phyloP scores from a whole-genome alignment of 2,888 invertebrate species.

The Mythimna loreyi region DNA sequence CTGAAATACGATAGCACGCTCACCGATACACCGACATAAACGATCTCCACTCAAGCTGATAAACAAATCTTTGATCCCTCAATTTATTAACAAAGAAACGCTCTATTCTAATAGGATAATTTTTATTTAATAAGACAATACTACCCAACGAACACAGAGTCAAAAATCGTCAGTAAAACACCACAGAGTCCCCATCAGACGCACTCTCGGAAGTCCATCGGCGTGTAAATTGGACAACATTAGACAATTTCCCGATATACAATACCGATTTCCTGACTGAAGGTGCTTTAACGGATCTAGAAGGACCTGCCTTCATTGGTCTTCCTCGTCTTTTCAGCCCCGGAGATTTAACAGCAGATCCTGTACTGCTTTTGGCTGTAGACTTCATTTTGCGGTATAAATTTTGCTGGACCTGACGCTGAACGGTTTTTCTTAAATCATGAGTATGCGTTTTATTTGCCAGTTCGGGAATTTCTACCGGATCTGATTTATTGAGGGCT shows the following conservation, averaged over 20 bases:
- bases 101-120: background rate
- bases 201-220: conserved; percentile 47
- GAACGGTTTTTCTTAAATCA: conserved; percentile 13
- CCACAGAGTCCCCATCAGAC: conserved; percentile 58
- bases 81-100: conserved; percentile 51
- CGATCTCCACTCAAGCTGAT: conserved; percentile 62
- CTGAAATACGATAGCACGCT: conserved; percentile 76
- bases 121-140: conserved; percentile 11
- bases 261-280: conserved; percentile 47
- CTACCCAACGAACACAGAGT: background rate
- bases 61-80: conserved; percentile 52
- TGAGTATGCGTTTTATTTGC: background rate
- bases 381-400: conserved; percentile 24
- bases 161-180: conserved; percentile 42
- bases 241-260: conserved; percentile 71
- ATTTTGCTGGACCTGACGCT: conserved; percentile 17
- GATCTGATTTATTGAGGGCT: conserved; percentile 1
- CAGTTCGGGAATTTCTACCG: conserved; percentile 19
- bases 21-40: conserved; percentile 70
- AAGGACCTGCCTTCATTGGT: conserved; percentile 64
- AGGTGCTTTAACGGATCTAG: conserved; percentile 53
- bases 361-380: background rate
- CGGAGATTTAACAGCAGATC: background rate
- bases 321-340: conserved; percentile 53
- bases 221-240: conserved; percentile 62